Base-by-base conservation (phyloP, 2,888 invertebrate species). In the Parnassius smintheus region DNA sequence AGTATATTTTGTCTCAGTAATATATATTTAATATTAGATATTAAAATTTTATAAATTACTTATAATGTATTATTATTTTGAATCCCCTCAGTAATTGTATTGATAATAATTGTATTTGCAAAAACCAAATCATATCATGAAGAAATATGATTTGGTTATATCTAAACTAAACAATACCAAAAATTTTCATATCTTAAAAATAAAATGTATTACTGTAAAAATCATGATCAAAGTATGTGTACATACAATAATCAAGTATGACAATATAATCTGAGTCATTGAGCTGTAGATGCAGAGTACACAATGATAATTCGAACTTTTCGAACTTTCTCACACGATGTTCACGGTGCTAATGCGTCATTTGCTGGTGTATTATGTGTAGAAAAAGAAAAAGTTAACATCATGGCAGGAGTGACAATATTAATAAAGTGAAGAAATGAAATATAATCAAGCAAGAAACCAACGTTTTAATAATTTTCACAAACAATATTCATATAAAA, bases 341-440 rank as follows among this genome's bases (percentile, higher is more conserved):
- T 73, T 73, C 74, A 75, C 72, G 76, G 72, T 75, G 77, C 70
- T 72, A 66, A 86, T 88, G 88, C 88, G 88, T 88, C 88, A 88
- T 80, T 79, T 78, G 61, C 76, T 35, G 7, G 4, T 7, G 73
- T 45, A 51, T 59, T 66, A 72, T 74, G 66, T 66, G 65, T 61
- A 76, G 78, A 80, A 83, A 84, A 81, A 80, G 80, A 82, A 82
- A 35, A 77, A 75, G 70, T 67, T 71, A 67, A 72, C 65, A 58
- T 65, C 59, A 68, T 50, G 66, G 42, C 61, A 54, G 48, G 45
- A 45, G 18, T 18, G 51, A 45, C 64, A 46, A 35, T 11, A 22
- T 2, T 8, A 9, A 4, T 44, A 44, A 51, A 45, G 35, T 56
- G 18, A 46, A 51, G n/a, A 51, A 13, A 18, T 18, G 18, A n/a